Evolutionary conservation across 2,888 invertebrate species (phyloP).

Genomic region (Caenorhabditis sp.): DNA sequence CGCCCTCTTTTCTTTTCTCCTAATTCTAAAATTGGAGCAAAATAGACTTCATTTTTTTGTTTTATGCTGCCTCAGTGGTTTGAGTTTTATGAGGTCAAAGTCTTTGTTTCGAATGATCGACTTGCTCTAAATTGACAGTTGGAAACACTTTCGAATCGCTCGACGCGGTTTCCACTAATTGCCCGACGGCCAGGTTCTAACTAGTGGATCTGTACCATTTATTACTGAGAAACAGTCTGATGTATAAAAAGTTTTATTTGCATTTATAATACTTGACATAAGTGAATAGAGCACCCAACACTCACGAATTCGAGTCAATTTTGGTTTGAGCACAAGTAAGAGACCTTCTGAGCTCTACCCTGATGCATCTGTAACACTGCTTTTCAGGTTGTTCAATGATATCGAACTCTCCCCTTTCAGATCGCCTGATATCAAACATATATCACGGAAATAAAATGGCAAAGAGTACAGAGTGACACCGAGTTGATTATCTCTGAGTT

Average conservation of each 20-base stretch:
- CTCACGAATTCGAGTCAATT: no score
- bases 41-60: conserved; percentile 41
- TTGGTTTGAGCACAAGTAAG: no score
- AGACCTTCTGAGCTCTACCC: no score
- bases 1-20: not conserved
- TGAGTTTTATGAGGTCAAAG: conserved; percentile 27
- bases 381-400: not conserved
- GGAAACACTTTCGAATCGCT: no score
- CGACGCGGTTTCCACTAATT: no score
- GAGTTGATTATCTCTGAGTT: not conserved
- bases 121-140: not conserved
- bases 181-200: no score
- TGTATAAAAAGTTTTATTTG: no score
- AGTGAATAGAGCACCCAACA: no score
- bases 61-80: conserved; percentile 1
- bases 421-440: conserved; percentile 1
- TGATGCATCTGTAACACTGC: not conserved
- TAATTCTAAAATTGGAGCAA: conserved; percentile 6
- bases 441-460: not conserved
- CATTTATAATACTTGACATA: no score
- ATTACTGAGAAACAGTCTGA: no score
- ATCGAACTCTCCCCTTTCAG: not conserved
- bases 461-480: not conserved
- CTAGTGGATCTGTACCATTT: no score
- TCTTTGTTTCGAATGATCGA: not conserved